phyloP scores from a whole-genome alignment of 2,888 invertebrate genomes.

The Andricus curvator region DNA sequence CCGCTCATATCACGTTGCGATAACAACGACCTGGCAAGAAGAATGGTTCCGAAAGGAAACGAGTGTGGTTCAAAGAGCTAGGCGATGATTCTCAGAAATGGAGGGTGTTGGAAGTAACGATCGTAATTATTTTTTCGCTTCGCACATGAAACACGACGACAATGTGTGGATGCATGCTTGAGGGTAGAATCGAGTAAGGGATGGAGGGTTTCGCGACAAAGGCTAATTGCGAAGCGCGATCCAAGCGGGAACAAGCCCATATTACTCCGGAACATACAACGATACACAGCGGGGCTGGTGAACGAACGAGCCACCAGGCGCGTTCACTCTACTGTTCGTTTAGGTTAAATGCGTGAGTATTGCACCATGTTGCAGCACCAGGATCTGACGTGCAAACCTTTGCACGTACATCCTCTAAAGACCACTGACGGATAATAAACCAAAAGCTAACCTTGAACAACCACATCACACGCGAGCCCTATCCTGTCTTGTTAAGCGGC shows the following conservation, averaged over 20 bases:
- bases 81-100: neutral
- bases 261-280: slow-evolving; percentile 71
- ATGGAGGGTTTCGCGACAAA: slow-evolving; percentile 68
- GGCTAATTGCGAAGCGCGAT: slow-evolving; percentile 76
- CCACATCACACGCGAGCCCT: slow-evolving; percentile 26
- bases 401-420: slow-evolving; percentile 26
- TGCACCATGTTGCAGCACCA: neutral
- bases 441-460: slow-evolving; percentile 17
- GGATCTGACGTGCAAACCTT: slow-evolving; percentile 15
- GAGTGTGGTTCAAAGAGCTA: slow-evolving; percentile 11
- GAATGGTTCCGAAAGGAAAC: neutral
- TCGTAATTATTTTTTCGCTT: slow-evolving; percentile 62
- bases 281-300: slow-evolving; percentile 41
- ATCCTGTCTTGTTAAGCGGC: slow-evolving; percentile 19
- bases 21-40: neutral
- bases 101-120: slow-evolving; percentile 45
- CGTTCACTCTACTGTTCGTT: slow-evolving; percentile 46
- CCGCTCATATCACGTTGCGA: neutral
- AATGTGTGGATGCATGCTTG: slow-evolving; percentile 32
- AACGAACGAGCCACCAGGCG: slow-evolving; percentile 43
- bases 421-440: neutral
- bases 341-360: slow-evolving; percentile 14
- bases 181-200: slow-evolving; percentile 45
- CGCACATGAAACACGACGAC: slow-evolving; percentile 23
- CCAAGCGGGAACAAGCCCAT: slow-evolving; percentile 73